Conservation (phyloP, 92 coral and sea anemone species). For the Actinostola sp. region DNA sequence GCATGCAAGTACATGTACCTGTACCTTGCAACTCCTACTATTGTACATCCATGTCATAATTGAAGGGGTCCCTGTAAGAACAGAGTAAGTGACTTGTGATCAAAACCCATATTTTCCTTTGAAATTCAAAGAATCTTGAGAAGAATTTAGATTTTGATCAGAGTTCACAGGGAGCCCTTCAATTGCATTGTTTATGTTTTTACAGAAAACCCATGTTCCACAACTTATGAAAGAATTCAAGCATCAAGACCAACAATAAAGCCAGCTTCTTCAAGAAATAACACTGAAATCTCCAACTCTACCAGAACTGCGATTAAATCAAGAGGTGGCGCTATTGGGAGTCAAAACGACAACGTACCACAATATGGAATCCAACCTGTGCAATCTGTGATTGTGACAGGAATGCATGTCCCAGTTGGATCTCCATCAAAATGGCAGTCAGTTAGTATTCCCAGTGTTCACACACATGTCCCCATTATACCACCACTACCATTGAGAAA, state of each 20-base stretch:
- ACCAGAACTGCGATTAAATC: background rate
- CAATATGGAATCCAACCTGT: background rate
- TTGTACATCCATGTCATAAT: no score
- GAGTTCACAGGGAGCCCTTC: no score
- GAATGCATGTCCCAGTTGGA: background rate
- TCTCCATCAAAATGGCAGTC: conserved; percentile 8
- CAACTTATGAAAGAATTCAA: background rate
- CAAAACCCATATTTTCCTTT: no score
- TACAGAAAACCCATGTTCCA: no score
- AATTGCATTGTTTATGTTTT: no score
- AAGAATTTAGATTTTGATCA: no score
- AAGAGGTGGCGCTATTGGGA: background rate
- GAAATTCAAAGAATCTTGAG: no score
- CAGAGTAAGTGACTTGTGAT: no score
- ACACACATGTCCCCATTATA: background rate
- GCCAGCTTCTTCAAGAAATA: background rate
- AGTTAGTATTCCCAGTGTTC: background rate
- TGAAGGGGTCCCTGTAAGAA: no score
- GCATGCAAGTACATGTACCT: no score
- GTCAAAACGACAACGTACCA: no score
- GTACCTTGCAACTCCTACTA: no score
- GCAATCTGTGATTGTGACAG: background rate
- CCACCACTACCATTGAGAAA: background rate
- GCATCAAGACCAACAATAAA: background rate
- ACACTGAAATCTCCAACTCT: background rate